Base-by-base conservation (phyloP, 2,888 invertebrate genomes). In the Lithophane ornitopus region DNA sequence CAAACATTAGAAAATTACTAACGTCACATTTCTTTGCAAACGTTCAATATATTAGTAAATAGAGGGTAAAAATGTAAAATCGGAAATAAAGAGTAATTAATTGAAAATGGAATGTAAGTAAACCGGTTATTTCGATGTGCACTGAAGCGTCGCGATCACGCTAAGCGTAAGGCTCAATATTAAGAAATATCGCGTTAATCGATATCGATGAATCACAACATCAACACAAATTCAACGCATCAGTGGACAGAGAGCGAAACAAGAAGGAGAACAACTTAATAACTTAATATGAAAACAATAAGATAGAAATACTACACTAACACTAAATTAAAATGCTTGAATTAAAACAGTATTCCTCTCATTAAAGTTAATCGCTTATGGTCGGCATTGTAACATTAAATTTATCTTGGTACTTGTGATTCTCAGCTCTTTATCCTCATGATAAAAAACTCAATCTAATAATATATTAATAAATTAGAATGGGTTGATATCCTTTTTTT, bases 1-100 rank as follows among this genome's bases (percentile, higher is more conserved):
- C 84, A 85, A 88, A 89, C 88, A 88, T 89, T 86, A 73, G 75
- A 63, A 52, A 66, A 39, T 66, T 9, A 26, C 59, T 66, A 69
- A 73, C 6, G 28, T 52, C 61, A 76, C n/a, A 61, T 59, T 59
- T 66, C 16, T 61, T 66, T 74, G 14, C 34, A 63, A 70, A 69
- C n/a, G 22, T 70, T 59, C 12, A 70, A 70, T 52, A 70, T 22
- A 79, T 41, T 49, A 65, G 11, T 59, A 63, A 11, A n/a, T 14
- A 14, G n/a, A 41, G 12, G 26, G 16, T 73, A 8, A 28, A 68
- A 72, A 46, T 73, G n/a, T 59, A 69, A 68, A 69, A 58, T 67
- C 52, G 39, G n/a, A 58, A 66, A 34, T 2, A 49, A 58, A 46
- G 12, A 44, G 12, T 59, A n/a, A 54, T 34, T 41, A 52, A 34